Percentiles rank a stretch among this genome's conserved stretches.
These are phyloP conservation scores for Ctenopoma kingsleyae DNA, from an alignment of 2,797 vertebrate genomes.

Conservation along the genomic window DNA sequence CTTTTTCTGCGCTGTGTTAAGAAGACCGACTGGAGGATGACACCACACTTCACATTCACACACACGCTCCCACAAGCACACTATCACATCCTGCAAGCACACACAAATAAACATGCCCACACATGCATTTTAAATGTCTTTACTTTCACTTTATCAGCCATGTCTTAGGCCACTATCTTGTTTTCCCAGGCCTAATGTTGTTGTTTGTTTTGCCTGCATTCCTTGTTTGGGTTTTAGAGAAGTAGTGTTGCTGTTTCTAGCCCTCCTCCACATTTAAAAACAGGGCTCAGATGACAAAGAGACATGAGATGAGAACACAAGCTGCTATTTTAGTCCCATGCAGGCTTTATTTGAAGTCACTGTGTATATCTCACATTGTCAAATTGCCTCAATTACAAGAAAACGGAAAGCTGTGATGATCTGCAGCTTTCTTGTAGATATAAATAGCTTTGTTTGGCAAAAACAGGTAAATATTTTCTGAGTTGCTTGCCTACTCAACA, in stretches of 20 bases:
- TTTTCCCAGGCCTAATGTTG: neutral
- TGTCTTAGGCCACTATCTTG: neutral
- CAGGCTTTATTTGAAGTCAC: constrained; percentile 66
- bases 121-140: constrained; percentile 46
- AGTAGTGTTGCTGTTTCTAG: constrained; percentile 35
- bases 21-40: constrained; percentile 53
- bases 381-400: constrained; percentile 42
- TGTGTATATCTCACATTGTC: constrained; percentile 39
- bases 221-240: constrained; percentile 42
- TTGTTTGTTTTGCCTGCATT: constrained; percentile 29
- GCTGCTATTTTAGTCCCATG: constrained; percentile 81
- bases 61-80: constrained; percentile 47
- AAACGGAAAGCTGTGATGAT: constrained; percentile 25
- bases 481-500: neutral
- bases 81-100: constrained; percentile 47
- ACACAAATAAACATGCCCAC: constrained; percentile 69
- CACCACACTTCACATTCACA: constrained; percentile 59
- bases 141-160: constrained; percentile 10
- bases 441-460: constrained; percentile 10
- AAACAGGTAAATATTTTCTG: constrained; percentile 5
- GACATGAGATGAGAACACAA: constrained; percentile 70
- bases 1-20: constrained; percentile 52
- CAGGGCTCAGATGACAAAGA: constrained; percentile 65
- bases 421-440: neutral
- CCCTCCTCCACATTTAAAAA: constrained; percentile 69